Percentiles rank a stretch among this genome's conserved stretches.
These are phyloP conservation scores for Anhinga anhinga DNA, from an alignment of 2,113 vertebrate species.

Conservation along the genomic window DNA sequence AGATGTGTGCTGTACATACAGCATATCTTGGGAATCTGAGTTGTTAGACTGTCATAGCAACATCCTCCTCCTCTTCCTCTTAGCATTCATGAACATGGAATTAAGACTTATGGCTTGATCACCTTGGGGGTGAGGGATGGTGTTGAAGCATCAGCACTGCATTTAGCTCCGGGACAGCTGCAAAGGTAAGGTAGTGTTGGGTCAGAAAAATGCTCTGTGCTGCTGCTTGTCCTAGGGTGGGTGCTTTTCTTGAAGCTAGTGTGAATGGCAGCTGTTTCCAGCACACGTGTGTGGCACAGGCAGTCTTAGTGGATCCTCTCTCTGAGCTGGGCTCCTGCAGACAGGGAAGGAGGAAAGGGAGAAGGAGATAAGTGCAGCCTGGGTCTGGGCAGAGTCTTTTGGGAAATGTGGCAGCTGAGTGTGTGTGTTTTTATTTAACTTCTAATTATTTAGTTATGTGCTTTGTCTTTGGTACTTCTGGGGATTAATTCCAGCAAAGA, in stretches of 20 bases:
- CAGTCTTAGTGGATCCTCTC: background rate
- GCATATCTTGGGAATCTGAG: background rate
- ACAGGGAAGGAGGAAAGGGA: background rate
- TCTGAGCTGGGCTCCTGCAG: background rate
- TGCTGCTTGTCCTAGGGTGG: background rate
- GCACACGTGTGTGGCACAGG: background rate
- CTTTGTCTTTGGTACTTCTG: slow-evolving; percentile 45
- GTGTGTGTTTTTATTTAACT: slow-evolving; percentile 50
- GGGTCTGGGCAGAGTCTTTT: background rate
- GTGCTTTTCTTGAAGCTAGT: background rate
- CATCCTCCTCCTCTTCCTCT: slow-evolving; percentile 16
- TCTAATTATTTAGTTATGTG: slow-evolving; percentile 52
- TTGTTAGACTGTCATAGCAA: background rate
- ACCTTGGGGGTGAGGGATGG: background rate
- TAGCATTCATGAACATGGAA: background rate
- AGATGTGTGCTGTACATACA: background rate
- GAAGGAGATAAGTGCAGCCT: background rate
- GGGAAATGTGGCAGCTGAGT: slow-evolving; percentile 4
- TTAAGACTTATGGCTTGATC: background rate
- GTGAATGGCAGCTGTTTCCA: background rate
- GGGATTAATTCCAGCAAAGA: slow-evolving; percentile 50
- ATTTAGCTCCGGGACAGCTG: background rate
- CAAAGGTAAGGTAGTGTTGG: background rate
- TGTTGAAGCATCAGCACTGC: background rate
- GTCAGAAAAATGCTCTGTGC: background rate